Conservation (phyloP, 1,140 invertebrate genomes). For the Apis laboriosa region DNA sequence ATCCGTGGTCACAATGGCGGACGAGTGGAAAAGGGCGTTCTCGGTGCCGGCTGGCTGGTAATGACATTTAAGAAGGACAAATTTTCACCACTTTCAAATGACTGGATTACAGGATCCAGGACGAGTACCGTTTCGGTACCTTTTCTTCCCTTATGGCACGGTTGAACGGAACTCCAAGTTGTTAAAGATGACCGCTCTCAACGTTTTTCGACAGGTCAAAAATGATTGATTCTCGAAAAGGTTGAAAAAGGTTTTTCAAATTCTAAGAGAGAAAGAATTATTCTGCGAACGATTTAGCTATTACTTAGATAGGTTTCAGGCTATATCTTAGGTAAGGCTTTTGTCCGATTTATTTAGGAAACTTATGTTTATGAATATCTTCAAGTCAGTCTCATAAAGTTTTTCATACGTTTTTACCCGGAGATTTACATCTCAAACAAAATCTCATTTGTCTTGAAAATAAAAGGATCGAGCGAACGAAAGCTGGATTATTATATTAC, state of each 20-base stretch:
- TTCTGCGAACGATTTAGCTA: no score
- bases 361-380: no score
- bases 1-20: conserved; percentile 41
- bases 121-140: conserved; percentile 39
- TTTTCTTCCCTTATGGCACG: background rate
- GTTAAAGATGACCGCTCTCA: conserved; percentile 49
- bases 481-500: no score
- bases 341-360: no score
- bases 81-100: conserved; percentile 60
- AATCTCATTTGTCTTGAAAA: no score
- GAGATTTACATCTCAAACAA: no score
- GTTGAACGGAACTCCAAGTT: conserved; percentile 30
- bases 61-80: conserved; percentile 62
- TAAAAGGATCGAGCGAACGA: no score
- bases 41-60: conserved; percentile 21
- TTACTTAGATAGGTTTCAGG: no score
- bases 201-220: background rate
- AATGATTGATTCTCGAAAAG: conserved; percentile 3
- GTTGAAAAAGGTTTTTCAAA: background rate
- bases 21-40: background rate
- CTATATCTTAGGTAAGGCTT: no score
- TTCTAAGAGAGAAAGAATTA: background rate
- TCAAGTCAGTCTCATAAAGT: no score
- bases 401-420: no score
- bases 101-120: conserved; percentile 57